Percentiles rank a stretch among this genome's conserved stretches.
Evolutionary conservation across 2,888 invertebrate genomes (phyloP).

Genomic region (Cylloceria caligata): DNA sequence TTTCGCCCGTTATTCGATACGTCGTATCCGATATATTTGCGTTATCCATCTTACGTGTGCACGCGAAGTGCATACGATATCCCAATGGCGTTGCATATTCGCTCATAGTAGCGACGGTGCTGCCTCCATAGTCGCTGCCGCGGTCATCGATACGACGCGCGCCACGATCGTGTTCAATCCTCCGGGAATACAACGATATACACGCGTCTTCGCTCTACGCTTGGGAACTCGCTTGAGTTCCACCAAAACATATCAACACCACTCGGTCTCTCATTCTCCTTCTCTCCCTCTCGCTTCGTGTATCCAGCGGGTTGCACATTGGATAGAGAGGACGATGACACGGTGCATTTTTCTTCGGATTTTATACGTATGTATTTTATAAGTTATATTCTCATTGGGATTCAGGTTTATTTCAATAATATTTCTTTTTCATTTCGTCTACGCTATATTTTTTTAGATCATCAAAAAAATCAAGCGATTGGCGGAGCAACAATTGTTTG

Average conservation of each 20-base stretch:
- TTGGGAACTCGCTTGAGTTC: slow-evolving; percentile 26
- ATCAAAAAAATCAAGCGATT: not conserved
- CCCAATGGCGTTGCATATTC: slow-evolving; percentile 58
- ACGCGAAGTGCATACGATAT: slow-evolving; percentile 71
- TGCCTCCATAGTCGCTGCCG: slow-evolving; percentile 13
- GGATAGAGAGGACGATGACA: slow-evolving; percentile 11
- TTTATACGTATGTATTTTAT: not conserved
- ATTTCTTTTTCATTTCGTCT: not conserved
- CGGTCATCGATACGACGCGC: slow-evolving; percentile 63
- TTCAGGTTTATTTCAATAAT: not conserved
- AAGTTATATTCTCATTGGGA: not conserved
- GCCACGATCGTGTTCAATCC: slow-evolving; percentile 62
- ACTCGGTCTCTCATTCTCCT: not conserved
- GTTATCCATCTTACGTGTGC: slow-evolving; percentile 70
- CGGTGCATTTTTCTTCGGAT: slow-evolving; percentile 21
- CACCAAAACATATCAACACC: slow-evolving; percentile 49
- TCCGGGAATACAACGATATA: slow-evolving; percentile 59
- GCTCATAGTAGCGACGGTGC: slow-evolving; percentile 31
- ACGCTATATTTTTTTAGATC: too few relatives aligned
- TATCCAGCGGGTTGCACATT: slow-evolving; percentile 21
- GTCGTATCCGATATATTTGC: slow-evolving; percentile 70
- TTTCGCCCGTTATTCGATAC: slow-evolving; percentile 68
- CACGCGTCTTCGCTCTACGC: slow-evolving; percentile 29
- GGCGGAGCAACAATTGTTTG: not conserved
- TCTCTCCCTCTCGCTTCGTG: not conserved